These are phyloP conservation scores for Cyprinella venusta DNA, from an alignment of 2,797 vertebrate genomes.

Conservation along the genomic window DNA sequence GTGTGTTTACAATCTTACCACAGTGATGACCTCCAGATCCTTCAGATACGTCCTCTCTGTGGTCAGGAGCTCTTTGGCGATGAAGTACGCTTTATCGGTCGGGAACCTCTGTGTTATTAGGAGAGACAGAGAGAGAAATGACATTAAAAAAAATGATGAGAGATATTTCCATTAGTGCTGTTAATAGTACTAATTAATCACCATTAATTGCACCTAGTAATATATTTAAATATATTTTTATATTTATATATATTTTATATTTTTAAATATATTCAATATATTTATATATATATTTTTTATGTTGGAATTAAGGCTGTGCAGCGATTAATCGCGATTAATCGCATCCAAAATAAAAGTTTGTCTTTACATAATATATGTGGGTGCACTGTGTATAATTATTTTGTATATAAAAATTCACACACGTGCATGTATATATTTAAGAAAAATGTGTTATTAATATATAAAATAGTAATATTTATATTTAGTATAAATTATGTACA, in stretches of 20 bases:
- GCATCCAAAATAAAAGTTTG: no score
- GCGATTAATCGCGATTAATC: no score
- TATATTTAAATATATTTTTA: background rate
- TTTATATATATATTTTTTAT: background rate
- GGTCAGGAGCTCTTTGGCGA: slow-evolving; percentile 95
- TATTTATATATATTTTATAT: background rate
- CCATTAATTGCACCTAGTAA: background rate
- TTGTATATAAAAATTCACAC: no score
- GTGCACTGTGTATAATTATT: no score
- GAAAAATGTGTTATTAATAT: no score
- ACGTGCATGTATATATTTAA: no score
- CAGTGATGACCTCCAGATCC: slow-evolving; percentile 94
- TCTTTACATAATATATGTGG: no score
- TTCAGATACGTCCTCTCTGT: slow-evolving; percentile 97
- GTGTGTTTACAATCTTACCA: slow-evolving; percentile 76
- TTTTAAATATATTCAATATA: background rate
- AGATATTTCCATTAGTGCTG: background rate
- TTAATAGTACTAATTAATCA: background rate
- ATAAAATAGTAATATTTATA: no score
- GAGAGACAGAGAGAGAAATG: slow-evolving; percentile 1
- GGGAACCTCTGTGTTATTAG: slow-evolving; percentile 94
- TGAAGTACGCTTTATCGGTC: slow-evolving; percentile 95
- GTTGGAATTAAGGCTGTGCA: background rate
- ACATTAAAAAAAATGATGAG: background rate
- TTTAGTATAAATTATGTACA: no score